A percentile compares a stretch with the other conserved stretches of the same genome.
Conservation (phyloP, 2,888 invertebrate genomes). For the Odontothrips loti region DNA sequence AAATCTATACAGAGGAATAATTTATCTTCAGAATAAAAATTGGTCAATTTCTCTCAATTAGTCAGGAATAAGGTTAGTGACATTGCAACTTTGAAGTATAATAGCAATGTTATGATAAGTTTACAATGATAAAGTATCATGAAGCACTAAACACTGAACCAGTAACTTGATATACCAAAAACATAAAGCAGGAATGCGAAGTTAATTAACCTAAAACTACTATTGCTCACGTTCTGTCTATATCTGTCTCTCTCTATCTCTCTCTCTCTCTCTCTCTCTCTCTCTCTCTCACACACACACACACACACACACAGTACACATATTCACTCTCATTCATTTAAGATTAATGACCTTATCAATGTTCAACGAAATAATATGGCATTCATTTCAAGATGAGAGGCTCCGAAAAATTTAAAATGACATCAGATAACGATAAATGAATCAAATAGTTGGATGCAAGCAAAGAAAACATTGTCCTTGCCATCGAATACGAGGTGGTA, state of each 20-base stretch:
- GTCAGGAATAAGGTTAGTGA: conserved; percentile 9
- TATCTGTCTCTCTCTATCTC: neutral
- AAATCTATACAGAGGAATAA: conserved; percentile 26
- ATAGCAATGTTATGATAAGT: neutral
- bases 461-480: conserved; percentile 13
- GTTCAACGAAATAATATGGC: neutral
- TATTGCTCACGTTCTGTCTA: neutral
- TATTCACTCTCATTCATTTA: conserved; percentile 10
- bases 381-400: no score
- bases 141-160: neutral
- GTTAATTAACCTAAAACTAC: neutral
- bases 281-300: neutral
- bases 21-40: neutral
- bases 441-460: neutral
- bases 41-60: conserved; percentile 22
- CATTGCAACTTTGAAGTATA: neutral
- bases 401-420: neutral
- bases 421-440: neutral
- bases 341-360: neutral
- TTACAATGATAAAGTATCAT: neutral
- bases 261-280: neutral
- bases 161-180: neutral
- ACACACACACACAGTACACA: neutral
- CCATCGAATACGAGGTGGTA: neutral
- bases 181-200: neutral